A percentile compares a stretch with the other conserved stretches of the same genome.
phyloP scores from a whole-genome alignment of 2,888 invertebrate species.

The Stenotaenia linearis region DNA sequence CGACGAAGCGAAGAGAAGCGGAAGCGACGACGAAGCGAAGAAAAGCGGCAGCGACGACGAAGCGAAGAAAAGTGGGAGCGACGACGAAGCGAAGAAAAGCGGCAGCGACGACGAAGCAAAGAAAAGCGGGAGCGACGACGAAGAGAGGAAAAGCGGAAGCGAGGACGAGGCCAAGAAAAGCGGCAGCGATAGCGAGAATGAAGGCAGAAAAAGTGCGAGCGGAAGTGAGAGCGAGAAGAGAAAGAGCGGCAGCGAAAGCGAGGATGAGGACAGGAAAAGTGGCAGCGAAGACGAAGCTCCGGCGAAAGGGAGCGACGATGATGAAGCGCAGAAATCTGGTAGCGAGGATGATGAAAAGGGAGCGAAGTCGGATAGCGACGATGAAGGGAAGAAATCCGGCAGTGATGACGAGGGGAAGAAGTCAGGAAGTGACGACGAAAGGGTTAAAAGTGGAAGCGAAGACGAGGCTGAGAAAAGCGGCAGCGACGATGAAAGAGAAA shows the following conservation, averaged over 20 bases:
- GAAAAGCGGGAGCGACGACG: neutral
- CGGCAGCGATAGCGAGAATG: neutral
- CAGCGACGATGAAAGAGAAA: constrained; percentile 34
- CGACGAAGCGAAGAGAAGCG: constrained; percentile 16
- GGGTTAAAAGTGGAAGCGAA: constrained; percentile 41
- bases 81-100: neutral
- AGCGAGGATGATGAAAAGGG: neutral
- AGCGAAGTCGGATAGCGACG: neutral
- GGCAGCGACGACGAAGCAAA: no score
- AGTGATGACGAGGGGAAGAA: neutral
- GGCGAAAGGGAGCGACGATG: neutral
- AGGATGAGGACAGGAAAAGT: neutral
- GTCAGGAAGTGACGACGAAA: constrained; percentile 15
- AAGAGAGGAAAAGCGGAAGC: neutral
- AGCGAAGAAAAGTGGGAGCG: constrained; percentile 1
- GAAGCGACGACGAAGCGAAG: no score
- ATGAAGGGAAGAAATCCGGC: neutral
- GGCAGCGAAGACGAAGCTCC: neutral
- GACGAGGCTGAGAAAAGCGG: constrained; percentile 36
- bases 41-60: constrained; percentile 19
- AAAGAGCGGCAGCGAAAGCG: neutral
- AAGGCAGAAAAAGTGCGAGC: neutral
- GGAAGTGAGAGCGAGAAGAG: neutral
- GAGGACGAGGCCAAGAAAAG: no score
- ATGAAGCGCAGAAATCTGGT: neutral